Evolutionary conservation across 1,140 invertebrate species (phyloP), one percentile per base, ranked within the genome.

Genomic region (Cyclina sinensis): DNA sequence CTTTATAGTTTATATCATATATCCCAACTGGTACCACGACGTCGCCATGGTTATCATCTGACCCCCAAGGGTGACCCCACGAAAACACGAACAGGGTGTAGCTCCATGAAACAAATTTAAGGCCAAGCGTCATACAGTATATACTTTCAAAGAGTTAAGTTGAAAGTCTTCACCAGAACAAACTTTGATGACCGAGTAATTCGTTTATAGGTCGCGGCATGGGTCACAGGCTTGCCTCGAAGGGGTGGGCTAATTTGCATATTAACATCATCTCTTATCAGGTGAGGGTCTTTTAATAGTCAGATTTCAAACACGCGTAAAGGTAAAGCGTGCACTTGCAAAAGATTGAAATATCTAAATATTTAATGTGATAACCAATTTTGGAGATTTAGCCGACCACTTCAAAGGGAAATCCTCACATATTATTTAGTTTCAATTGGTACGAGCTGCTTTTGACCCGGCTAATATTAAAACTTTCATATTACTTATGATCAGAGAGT

Each of bases 261-360:
- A 84, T 51, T 73, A 73, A 84, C 39, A 73, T 73, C 24, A 73
- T 73, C 24, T 35, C 30, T 73, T 73, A 73, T 54, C 82, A 84
- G 59, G 14, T 24, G 9, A 51, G 35, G 21, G 65, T 1, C 51
- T 84, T n/a, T 84, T 84, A 51, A 51, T 48, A 48, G 65, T 48
- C 39, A 5, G 35, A 39, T 54, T 48, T 54, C 48, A 54, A 73
- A 74, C 32, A 37, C 16, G 39, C 24, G 39, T 81, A 35, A 84
- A 84, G 12, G 35, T 32, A 46, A 84, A 73, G 54, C 82, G 82
- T 84, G 82, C 82, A 73, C 46, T 84, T 74, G 82, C 82, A 84
- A 84, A 73, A 54, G 62, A 32, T 73, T 73, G 37, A 81, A 48
- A 74, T 84, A 84, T 84, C 82, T 65, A 74, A 73, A 73, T 84